A percentile compares a stretch with the other conserved stretches of the same genome.
Evolutionary conservation across 2,888 invertebrate species (phyloP).

Genomic region (Amiota mariae): DNA sequence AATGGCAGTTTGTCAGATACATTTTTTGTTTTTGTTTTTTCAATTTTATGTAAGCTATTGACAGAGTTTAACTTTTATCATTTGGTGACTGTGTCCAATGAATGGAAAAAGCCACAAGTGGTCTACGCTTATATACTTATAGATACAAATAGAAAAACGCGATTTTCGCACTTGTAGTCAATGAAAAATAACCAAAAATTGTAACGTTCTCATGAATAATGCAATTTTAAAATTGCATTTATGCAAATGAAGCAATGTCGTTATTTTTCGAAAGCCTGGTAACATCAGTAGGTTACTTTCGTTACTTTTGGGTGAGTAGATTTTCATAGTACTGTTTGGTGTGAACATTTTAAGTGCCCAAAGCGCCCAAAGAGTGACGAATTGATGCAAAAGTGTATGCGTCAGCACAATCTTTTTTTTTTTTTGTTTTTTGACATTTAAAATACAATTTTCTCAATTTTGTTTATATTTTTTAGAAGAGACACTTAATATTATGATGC

Average conservation of each 20-base stretch:
- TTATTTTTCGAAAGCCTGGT: conserved; percentile 33
- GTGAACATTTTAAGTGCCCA: conserved; percentile 46
- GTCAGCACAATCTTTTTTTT: conserved; percentile 64
- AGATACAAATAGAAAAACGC: no score
- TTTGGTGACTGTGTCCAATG: neutral
- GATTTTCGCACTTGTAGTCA: no score
- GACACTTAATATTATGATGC: no score
- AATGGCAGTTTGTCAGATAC: no score
- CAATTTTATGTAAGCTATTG: no score
- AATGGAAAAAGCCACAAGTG: conserved; percentile 61
- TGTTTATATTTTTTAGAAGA: neutral
- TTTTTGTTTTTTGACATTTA: no score
- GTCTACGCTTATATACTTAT: conserved; percentile 40
- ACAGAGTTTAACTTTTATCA: no score
- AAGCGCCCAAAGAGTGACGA: conserved; percentile 63
- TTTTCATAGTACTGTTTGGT: neutral
- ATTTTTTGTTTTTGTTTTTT: no score
- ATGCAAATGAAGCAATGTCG: conserved; percentile 60
- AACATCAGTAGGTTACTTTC: no score
- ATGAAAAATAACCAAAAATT: conserved; percentile 54
- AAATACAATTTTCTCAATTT: neutral
- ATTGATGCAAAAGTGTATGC: conserved; percentile 62
- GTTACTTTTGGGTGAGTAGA: no score
- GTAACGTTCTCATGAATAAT: conserved; percentile 59
- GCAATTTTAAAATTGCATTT: conserved; percentile 68